Base-by-base conservation (phyloP, 1,140 invertebrate genomes). In the Hermetia illucens region DNA sequence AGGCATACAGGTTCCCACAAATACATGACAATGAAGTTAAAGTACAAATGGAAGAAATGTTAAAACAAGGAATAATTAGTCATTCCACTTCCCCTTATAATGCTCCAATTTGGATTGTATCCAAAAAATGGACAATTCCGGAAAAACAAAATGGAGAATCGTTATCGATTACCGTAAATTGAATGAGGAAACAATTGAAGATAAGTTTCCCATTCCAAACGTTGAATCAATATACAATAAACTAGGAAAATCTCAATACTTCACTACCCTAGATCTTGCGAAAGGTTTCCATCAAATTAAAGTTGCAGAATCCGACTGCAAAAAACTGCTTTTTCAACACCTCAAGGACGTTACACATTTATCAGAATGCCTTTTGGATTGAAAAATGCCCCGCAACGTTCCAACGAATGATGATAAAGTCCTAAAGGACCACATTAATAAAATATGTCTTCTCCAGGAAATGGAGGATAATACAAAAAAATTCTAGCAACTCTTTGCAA, bases 151-250 rank as follows among this genome's bases (percentile, higher is more conserved):
- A 48, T 63, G 47, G 50, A 33, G 61, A 25, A 31, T 63, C 5
- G 54, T 62, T 2, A 50, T 63, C 15, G 58, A 63, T 39, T 64
- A 55, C 42, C 38, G 61, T 4, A 51, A 54, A 46, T 36, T 61
- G 19, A 62, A 62, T 41, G 46, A 58, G 4, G 40, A 57, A 4
- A 60, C 58, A 9, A 31, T 53, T 21, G 43, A 43, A 6, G 67
- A 72, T 39, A 46, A 45, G n/a, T 72, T 58, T 47, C 71, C 68
- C 3, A 41, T 72, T n/a, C 69, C 69, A 4, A 51, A 61, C n/a
- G 67, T 70, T 4, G 58, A 60, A 0, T 45, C 49, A 29, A 53
- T 57, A n/a, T 34, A 57, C 18, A 51, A 56, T 19, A 45, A 51
- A 41, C 38, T 57, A 43, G 51, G 52, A 31, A 46, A 47, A 36